Conservation (phyloP, 2,113 vertebrate genomes). For the Pelusios castaneus region DNA sequence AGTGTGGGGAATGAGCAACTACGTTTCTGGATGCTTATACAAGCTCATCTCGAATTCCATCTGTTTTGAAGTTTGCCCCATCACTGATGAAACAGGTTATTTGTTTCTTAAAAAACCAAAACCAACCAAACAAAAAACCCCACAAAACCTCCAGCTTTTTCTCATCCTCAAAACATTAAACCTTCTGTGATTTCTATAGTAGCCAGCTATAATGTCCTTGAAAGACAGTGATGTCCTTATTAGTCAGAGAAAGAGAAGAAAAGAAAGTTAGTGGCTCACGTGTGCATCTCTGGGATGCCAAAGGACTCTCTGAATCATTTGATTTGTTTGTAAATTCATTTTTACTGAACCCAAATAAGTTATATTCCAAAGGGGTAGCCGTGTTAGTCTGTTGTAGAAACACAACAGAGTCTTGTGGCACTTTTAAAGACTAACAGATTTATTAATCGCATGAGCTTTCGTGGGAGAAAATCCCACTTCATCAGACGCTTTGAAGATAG, state of each 20-base stretch:
- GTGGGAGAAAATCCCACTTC: too few relatives aligned
- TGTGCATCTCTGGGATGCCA: neutral
- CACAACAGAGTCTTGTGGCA: too few relatives aligned
- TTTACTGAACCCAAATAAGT: neutral
- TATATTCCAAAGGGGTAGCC: too few relatives aligned
- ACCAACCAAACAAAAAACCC: too few relatives aligned
- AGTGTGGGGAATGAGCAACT: neutral
- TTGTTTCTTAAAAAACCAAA: slow-evolving; percentile 1
- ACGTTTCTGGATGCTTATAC: neutral
- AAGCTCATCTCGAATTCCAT: neutral
- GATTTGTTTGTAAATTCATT: neutral
- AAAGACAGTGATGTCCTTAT: neutral
- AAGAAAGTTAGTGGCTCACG: neutral
- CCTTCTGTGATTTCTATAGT: neutral
- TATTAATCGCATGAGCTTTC: too few relatives aligned
- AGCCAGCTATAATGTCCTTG: neutral
- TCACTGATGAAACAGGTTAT: neutral
- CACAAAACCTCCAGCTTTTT: neutral
- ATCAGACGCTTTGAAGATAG: too few relatives aligned
- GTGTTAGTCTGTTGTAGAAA: too few relatives aligned
- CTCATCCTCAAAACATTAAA: neutral
- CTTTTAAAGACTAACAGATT: too few relatives aligned
- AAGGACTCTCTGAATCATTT: neutral
- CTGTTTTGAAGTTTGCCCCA: neutral
- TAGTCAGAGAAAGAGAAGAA: neutral